A percentile compares a stretch with the other conserved stretches of the same genome.
These are phyloP conservation scores for Heliconius erato DNA, from an alignment of 2,888 invertebrate genomes.

Conservation along the genomic window DNA sequence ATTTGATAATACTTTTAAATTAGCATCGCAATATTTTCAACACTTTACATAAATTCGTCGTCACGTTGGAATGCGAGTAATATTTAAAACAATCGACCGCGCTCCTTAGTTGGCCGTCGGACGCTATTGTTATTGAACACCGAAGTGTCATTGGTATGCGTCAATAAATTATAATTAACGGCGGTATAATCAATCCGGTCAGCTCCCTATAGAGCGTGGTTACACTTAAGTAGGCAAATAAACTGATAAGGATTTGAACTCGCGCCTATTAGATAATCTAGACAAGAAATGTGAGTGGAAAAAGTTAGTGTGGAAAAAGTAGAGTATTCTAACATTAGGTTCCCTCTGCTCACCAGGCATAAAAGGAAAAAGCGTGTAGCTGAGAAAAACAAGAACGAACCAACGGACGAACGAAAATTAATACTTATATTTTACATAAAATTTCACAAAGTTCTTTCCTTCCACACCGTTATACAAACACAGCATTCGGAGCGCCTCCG, in stretches of 20 bases:
- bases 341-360: not conserved
- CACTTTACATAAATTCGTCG: not conserved
- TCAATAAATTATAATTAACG: conserved; percentile 22
- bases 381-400: not conserved
- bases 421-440: not conserved
- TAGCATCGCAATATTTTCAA: not conserved
- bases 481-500: not conserved
- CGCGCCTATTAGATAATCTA: no score
- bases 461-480: conserved; percentile 7
- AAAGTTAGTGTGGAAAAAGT: no score
- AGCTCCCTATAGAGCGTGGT: not conserved
- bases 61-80: not conserved
- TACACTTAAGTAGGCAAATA: not conserved
- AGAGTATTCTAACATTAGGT: no score
- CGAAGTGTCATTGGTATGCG: conserved; percentile 19
- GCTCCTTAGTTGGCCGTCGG: conserved; percentile 1
- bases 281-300: no score
- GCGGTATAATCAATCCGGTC: conserved; percentile 5
- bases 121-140: conserved; percentile 12
- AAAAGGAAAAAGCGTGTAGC: not conserved
- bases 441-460: not conserved
- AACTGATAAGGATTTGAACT: no score
- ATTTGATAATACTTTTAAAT: not conserved
- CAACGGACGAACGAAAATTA: not conserved
- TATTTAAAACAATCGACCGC: conserved; percentile 21